Base-by-base conservation (phyloP, 1,140 invertebrate genomes). In the Megalopta genalis region DNA sequence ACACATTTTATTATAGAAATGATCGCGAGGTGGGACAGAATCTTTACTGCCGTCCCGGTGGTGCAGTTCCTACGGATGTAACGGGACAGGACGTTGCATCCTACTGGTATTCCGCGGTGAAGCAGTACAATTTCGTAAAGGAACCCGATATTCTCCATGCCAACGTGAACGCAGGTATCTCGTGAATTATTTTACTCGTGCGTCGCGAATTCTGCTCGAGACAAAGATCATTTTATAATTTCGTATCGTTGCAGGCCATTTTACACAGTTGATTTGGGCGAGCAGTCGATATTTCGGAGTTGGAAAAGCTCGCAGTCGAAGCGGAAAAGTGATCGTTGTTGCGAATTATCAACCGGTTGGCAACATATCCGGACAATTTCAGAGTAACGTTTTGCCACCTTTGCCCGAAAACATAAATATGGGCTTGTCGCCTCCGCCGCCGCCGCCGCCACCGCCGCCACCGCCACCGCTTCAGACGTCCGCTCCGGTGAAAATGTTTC, bases 211-310 rank as follows among this genome's bases (percentile, higher is more conserved):
- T 46, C 42, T 3, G 32, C 4, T 32, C 42, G 42, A 46, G 42
- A 46, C 4, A 32, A 32, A 32, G 4, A 32, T 32, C 1, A 32
- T 32, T 32, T 32, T 4, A 12, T 46, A 10, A 46, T 46, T 12
- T 46, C 14, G 2, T 12, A 46, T 46, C 12, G 7, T 70, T 0
- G 74, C 81, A 97, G 97, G 97, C 86, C 97, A 98, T 89, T 98
- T 98, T 91, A 98, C 97, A 0, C 97, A 98, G 93, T 93, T 99
- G 89, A 96, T 98, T 21, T 99, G 98, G 98, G 95, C 95, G 42
- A 95, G 93, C 9, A 96, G 96, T 10, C 94, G 94, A 62, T 94
- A 96, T 86, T 95, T 98, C 87, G 98, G 98, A 1, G 95, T 98
- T 6, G 97, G 97, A 21, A 96, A 96, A 90, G 97, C 97, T 0